A percentile compares a stretch with the other conserved stretches of the same genome.
Evolutionary conservation across 2,797 vertebrate species (phyloP).

Genomic region (Acestrorhynchus altus): DNA sequence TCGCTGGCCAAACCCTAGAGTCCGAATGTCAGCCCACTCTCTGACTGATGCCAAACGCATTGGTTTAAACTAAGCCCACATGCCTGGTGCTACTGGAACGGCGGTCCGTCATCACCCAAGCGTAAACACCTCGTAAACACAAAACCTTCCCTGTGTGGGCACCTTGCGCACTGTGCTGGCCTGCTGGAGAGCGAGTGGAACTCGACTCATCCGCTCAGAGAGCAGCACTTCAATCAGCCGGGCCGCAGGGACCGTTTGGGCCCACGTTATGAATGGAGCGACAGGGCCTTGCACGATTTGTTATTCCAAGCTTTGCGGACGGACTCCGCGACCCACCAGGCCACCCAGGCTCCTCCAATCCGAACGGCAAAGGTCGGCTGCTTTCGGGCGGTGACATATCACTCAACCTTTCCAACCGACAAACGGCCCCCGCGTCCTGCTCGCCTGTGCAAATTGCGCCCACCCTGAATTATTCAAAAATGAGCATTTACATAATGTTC

Average conservation of each 20-base stretch:
- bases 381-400: conserved; percentile 54
- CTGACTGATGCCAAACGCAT: conserved; percentile 32
- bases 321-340: neutral
- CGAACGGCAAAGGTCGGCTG: conserved; percentile 46
- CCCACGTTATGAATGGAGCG: neutral
- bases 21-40: conserved; percentile 6
- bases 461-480: conserved; percentile 60
- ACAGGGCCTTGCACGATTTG: conserved; percentile 26
- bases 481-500: conserved; percentile 61
- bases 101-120: conserved; percentile 37
- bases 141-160: conserved; percentile 10
- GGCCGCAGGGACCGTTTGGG: neutral
- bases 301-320: conserved; percentile 16
- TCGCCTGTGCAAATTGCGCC: conserved; percentile 47
- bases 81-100: conserved; percentile 33
- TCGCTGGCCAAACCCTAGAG: conserved; percentile 20
- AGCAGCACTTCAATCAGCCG: neutral
- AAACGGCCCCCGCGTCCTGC: conserved; percentile 47
- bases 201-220: conserved; percentile 5
- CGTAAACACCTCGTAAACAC: conserved; percentile 51
- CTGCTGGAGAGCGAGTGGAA: neutral
- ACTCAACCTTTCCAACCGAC: conserved; percentile 47
- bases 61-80: conserved; percentile 45
- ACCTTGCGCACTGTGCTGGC: conserved; percentile 6
- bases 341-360: conserved; percentile 10